Evolutionary conservation across 2,888 invertebrate species (phyloP), one percentile per base, ranked within the genome.

Genomic region (Eupithecia centaureata): DNA sequence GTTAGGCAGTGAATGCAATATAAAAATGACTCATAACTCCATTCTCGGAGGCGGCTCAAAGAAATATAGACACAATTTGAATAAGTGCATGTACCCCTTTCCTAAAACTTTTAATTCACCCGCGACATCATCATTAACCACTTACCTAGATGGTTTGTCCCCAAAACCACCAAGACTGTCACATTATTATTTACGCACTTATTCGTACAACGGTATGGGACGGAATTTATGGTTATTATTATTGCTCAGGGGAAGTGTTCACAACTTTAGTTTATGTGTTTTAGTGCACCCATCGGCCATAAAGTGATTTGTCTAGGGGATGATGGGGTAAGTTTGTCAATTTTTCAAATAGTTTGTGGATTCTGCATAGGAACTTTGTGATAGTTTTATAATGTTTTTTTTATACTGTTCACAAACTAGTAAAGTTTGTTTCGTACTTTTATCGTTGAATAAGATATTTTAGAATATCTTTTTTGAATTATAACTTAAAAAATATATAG

Each of bases 221-320:
- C 68, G 54, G 63, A 87, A 91, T 91, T 91, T 91, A 91, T 82
- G 83, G 88, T 90, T 91, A 91, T 90, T 88, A 90, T 88, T 88
- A 91, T 90, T 85, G 86, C 83, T 67, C 73, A 78, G 75, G 77
- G 85, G 87, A 87, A 89, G 86, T 86, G 88, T 86, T 83, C 54
- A 35, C 75, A 72, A 75, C 73, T 75, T 75, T 75, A 80, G 79
- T 83, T 74, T 82, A 83, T 84, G 83, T 81, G 82, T 86, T 86
- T 87, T 86, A 87, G 82, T 86, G 82, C 74, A 77, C 73, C 79
- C 86, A 85, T 86, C 82, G 80, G 86, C 84, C 81, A 83, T 86
- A 86, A 89, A 88, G 86, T 88, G 86, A 90, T 90, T 88, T 87
- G 87, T 87, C 77, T 77, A 61, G 70, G 82, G 85, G 80, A 69